Evolutionary conservation across 2,113 vertebrate species (phyloP).

Genomic region (Cyanocitta stelleri): DNA sequence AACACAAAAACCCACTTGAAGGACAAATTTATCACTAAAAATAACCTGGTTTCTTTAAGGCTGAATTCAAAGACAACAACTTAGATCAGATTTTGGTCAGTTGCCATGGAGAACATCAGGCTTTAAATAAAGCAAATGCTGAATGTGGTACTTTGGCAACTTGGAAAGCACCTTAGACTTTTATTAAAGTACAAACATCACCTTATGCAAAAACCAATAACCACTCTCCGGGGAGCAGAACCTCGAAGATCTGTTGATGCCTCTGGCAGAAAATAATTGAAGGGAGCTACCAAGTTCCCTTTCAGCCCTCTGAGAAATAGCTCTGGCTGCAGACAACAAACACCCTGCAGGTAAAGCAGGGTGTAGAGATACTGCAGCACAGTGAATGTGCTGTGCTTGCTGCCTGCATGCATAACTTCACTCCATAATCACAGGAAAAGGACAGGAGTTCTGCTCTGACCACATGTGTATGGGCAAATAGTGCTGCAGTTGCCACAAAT

Average conservation of each 20-base stretch:
- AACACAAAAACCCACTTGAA: not conserved
- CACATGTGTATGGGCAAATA: not conserved
- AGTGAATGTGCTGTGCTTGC: not conserved
- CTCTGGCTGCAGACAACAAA: not conserved
- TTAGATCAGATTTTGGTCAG: not conserved
- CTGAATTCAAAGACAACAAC: not conserved
- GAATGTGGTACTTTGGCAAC: accelerated
- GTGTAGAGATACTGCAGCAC: not conserved
- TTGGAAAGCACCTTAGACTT: not conserved
- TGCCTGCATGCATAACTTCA: not conserved
- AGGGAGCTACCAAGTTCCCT: not conserved
- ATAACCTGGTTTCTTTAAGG: not conserved
- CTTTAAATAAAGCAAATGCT: not conserved
- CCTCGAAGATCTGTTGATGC: not conserved
- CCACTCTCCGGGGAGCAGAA: not conserved
- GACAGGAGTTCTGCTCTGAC: not conserved
- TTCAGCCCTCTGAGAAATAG: not conserved
- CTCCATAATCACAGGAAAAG: not conserved
- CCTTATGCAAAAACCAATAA: not conserved
- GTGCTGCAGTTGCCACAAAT: not conserved
- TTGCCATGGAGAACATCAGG: conserved; percentile 29
- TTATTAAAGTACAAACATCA: not conserved
- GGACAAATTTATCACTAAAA: not conserved
- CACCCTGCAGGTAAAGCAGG: not conserved
- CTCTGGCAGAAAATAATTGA: not conserved